Percentiles rank a stretch among this genome's conserved stretches.
Evolutionary conservation across 1,140 invertebrate species (phyloP).

Genomic region (Drosophila aff.): DNA sequence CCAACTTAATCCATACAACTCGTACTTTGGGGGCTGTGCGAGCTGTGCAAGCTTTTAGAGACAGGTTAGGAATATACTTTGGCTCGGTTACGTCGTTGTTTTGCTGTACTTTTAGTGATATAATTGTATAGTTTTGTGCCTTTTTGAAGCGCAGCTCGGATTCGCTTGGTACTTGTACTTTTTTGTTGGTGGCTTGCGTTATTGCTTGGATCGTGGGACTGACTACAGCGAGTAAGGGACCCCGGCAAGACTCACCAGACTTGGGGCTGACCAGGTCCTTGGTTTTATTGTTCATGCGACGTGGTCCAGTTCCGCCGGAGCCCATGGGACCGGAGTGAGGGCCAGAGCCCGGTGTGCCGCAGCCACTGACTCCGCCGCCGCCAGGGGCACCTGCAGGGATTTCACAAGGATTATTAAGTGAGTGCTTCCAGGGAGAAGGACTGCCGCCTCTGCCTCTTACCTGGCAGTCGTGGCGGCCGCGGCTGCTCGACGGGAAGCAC

Average conservation of each 20-base stretch:
- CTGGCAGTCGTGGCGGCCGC: constrained; percentile 87
- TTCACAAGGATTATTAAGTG: not conserved
- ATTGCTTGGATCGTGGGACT: constrained; percentile 38
- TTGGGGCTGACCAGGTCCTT: constrained; percentile 85
- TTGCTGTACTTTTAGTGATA: constrained; percentile 22
- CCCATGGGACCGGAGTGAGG: constrained; percentile 82
- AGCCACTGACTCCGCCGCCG: constrained; percentile 66
- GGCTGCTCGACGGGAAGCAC: constrained; percentile 97
- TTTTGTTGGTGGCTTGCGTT: constrained; percentile 15
- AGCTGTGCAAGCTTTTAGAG: constrained; percentile 61
- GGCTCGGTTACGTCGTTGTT: constrained; percentile 8
- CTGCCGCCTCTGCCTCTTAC: constrained; percentile 31
- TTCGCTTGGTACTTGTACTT: not conserved
- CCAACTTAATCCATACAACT: constrained; percentile 30
- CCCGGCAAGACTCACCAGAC: constrained; percentile 77
- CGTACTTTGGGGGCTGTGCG: constrained; percentile 59
- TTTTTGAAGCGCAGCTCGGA: constrained; percentile 29
- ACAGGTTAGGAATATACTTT: constrained; percentile 48
- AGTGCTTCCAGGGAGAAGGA: not conserved
- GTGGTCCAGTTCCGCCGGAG: constrained; percentile 82
- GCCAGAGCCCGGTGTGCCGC: constrained; percentile 83
- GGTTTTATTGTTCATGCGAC: constrained; percentile 85
- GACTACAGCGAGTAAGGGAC: not conserved
- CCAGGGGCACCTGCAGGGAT: constrained; percentile 69
- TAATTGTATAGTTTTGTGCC: constrained; percentile 18